Percentiles rank a stretch among this genome's conserved stretches.
Conservation (phyloP, 37 sponge, comb jelly and placozoan genomes). For the Geodia barretti region DNA sequence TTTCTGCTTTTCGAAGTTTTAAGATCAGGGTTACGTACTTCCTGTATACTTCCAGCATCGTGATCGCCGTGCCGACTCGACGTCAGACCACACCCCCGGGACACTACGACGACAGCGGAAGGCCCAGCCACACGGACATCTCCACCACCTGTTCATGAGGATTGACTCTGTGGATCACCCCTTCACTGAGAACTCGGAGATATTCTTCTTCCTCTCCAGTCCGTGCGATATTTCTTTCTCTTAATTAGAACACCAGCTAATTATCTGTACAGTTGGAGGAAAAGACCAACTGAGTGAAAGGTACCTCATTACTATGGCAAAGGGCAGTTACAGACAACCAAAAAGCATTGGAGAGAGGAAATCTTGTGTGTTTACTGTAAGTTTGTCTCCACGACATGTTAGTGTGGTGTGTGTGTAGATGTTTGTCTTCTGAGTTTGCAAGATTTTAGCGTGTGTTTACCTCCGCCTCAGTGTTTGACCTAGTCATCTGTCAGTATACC, state of each 20-base stretch:
- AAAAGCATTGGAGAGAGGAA: not conserved
- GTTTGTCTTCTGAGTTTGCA: too few species aligned
- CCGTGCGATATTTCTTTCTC: not conserved
- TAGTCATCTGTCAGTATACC: not conserved
- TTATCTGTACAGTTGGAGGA: not conserved
- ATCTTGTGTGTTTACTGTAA: not conserved
- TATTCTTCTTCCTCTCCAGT: conserved; percentile 35
- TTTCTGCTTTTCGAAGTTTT: too few species aligned
- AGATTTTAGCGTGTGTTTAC: too few species aligned
- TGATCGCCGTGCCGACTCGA: not conserved
- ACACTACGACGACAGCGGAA: conserved; percentile 2
- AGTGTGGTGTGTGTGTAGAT: too few species aligned
- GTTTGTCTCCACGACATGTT: too few species aligned
- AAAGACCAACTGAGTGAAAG: conserved; percentile 26
- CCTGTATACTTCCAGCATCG: too few species aligned
- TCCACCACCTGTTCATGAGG: conserved; percentile 54
- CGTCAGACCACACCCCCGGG: not conserved
- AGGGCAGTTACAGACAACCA: not conserved
- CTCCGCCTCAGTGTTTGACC: too few species aligned
- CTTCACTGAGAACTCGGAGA: conserved; percentile 66
- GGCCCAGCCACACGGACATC: conserved; percentile 1
- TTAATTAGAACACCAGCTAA: not conserved
- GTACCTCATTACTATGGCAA: not conserved
- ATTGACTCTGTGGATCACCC: conserved; percentile 47
- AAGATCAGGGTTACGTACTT: too few species aligned